Evolutionary conservation across 2,113 vertebrate species (phyloP).

Genomic region (Nothobranchius kuhntae): DNA sequence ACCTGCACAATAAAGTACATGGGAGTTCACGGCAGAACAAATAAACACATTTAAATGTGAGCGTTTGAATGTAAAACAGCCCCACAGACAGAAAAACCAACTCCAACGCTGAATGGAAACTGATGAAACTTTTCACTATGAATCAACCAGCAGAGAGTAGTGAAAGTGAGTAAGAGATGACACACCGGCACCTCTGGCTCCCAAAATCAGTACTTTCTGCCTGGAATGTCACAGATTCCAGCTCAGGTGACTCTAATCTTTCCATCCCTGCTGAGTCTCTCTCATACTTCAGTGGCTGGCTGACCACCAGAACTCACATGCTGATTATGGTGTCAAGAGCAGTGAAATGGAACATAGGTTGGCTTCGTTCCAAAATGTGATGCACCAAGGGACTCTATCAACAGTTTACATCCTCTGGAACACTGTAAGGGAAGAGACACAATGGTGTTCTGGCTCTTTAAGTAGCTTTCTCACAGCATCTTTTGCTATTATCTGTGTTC

Average conservation of each 20-base stretch:
- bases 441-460: conserved; percentile 27
- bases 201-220: conserved; percentile 36
- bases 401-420: conserved; percentile 45
- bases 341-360: conserved; percentile 55
- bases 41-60: neutral
- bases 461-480: conserved; percentile 17
- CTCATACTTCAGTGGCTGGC: conserved; percentile 46
- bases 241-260: conserved; percentile 65
- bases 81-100: neutral
- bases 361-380: conserved; percentile 53
- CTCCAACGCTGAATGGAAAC: conserved; percentile 1
- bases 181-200: conserved; percentile 24
- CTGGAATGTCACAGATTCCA: conserved; percentile 47
- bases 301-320: conserved; percentile 55
- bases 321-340: conserved; percentile 70
- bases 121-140: neutral
- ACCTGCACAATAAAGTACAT: neutral
- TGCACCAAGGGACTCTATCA: conserved; percentile 45
- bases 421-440: conserved; percentile 30
- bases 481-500: neutral
- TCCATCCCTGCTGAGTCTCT: conserved; percentile 26
- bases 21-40: neutral
- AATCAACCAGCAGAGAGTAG: conserved; percentile 16
- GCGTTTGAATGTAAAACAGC: neutral
- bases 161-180: conserved; percentile 24